Evolutionary conservation across 2,888 invertebrate species (phyloP).

Genomic region (Spodoptera picta): DNA sequence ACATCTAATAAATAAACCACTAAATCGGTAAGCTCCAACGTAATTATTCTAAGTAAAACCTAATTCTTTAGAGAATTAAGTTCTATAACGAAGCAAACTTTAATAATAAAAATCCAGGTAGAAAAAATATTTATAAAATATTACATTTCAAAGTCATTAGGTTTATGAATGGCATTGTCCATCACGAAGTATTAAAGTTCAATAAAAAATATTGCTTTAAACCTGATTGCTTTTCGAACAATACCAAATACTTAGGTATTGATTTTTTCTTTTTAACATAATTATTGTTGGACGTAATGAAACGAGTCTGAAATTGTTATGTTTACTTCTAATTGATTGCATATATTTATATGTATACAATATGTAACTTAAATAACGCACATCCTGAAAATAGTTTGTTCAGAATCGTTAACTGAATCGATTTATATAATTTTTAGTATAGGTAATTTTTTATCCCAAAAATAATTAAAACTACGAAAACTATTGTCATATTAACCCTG

Average conservation of each 20-base stretch:
- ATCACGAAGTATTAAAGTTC: constrained; percentile 25
- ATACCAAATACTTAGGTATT: constrained; percentile 3
- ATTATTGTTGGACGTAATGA: neutral
- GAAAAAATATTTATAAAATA: constrained; percentile 26
- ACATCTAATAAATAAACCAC: no score
- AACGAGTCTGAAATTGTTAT: no score
- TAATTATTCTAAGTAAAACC: constrained; percentile 5
- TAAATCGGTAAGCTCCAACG: neutral
- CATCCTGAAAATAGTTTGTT: no score
- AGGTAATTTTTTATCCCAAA: no score
- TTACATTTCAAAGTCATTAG: constrained; percentile 21
- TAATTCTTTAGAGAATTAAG: constrained; percentile 10
- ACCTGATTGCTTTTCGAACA: constrained; percentile 15
- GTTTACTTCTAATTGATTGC: no score
- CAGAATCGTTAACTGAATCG: no score
- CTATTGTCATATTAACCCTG: no score
- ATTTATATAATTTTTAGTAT: no score
- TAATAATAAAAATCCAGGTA: neutral
- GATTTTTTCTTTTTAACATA: constrained; percentile 2
- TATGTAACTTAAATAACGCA: no score
- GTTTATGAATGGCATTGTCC: constrained; percentile 23
- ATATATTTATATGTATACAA: no score
- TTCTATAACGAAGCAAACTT: neutral
- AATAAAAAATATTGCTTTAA: constrained; percentile 39
- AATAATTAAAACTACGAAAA: no score